Conservation (phyloP, 2,113 vertebrate species). For the Vulpes ferrilata region DNA sequence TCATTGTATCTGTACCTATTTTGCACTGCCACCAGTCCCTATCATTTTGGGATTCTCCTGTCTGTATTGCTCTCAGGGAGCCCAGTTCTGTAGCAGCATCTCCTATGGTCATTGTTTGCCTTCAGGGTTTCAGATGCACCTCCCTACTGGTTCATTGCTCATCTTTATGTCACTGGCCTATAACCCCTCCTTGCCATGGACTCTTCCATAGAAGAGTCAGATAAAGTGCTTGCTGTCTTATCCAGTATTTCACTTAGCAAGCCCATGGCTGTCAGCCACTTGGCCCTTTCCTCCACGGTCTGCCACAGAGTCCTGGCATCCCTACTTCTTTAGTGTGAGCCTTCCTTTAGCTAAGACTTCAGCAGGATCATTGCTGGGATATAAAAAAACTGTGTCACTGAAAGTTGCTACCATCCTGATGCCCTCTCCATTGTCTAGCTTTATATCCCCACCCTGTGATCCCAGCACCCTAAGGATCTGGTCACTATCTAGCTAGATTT, state of each 20-base stretch:
- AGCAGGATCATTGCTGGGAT: neutral
- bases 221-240: neutral
- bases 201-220: neutral
- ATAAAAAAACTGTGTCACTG: neutral
- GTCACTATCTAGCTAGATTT: neutral
- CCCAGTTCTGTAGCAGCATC: neutral
- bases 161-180: neutral
- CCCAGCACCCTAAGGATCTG: neutral
- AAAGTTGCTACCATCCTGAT: neutral
- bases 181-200: neutral
- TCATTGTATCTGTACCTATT: neutral
- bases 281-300: neutral
- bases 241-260: neutral
- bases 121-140: neutral
- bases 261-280: neutral
- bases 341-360: neutral
- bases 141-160: neutral
- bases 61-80: neutral
- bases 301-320: neutral
- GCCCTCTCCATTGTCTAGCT: neutral
- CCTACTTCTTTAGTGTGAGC: neutral
- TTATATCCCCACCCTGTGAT: neutral
- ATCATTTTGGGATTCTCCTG: neutral
- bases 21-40: neutral
- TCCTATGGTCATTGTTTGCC: neutral